Evolutionary conservation across 1,140 invertebrate species (phyloP).

Genomic region (Copidosoma floridanum): DNA sequence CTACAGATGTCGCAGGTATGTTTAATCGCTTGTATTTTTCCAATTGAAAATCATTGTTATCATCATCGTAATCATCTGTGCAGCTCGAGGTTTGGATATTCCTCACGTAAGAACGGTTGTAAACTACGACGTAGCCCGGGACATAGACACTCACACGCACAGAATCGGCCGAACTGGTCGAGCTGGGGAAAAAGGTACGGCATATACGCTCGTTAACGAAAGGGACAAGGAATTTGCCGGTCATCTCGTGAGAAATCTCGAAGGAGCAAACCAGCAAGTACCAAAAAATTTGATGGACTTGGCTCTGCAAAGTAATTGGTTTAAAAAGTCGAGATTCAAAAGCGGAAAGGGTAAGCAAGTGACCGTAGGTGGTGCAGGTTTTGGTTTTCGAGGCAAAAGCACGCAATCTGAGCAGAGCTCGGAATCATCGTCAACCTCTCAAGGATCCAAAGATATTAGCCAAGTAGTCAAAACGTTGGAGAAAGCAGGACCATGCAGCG

Average conservation of each 20-base stretch:
- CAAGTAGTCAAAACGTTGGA: slow-evolving; percentile 55
- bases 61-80: slow-evolving; percentile 1
- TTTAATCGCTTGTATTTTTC: neutral
- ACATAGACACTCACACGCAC: slow-evolving; percentile 99
- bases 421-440: slow-evolving; percentile 26
- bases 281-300: slow-evolving; percentile 85
- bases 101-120: slow-evolving; percentile 95
- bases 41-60: neutral
- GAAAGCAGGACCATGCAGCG: slow-evolving; percentile 75
- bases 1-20: slow-evolving; percentile 93
- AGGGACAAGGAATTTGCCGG: slow-evolving; percentile 97
- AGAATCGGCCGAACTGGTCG: slow-evolving; percentile 92
- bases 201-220: slow-evolving; percentile 88
- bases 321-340: slow-evolving; percentile 86
- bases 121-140: slow-evolving; percentile 96
- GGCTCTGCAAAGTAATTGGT: slow-evolving; percentile 95
- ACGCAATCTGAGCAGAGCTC: slow-evolving; percentile 51
- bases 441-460: slow-evolving; percentile 45
- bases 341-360: slow-evolving; percentile 83
- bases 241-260: slow-evolving; percentile 92
- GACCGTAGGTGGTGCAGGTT: slow-evolving; percentile 77
- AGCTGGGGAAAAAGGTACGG: slow-evolving; percentile 89
- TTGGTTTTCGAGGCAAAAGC: slow-evolving; percentile 80
- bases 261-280: slow-evolving; percentile 91
- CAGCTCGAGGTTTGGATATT: slow-evolving; percentile 96